These are phyloP conservation scores for Acanthosepion pharaonis DNA, from an alignment of 2,888 invertebrate species.

Conservation along the genomic window DNA sequence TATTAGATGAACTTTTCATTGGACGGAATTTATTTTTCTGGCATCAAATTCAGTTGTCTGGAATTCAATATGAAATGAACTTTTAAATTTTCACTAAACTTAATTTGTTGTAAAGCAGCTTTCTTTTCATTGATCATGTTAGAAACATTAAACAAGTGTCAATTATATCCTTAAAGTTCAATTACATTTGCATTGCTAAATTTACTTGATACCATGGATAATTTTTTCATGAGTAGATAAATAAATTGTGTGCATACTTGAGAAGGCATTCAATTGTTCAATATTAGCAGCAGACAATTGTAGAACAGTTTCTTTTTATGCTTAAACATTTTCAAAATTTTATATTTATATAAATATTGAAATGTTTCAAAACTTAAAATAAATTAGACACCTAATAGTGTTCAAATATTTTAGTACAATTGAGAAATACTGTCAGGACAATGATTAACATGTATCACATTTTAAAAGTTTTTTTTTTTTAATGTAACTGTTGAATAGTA, in stretches of 20 bases:
- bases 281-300: background rate
- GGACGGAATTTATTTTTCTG: background rate
- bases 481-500: no score
- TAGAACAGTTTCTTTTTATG: no score
- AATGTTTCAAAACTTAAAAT: no score
- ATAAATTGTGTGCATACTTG: background rate
- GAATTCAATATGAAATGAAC: background rate
- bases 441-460: no score
- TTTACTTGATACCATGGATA: background rate
- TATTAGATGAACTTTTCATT: background rate
- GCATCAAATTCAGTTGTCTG: no score
- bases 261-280: background rate
- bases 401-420: background rate
- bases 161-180: background rate
- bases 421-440: background rate
- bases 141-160: no score
- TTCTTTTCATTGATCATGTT: background rate
- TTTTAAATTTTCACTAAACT: background rate
- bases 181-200: background rate
- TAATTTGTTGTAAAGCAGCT: background rate
- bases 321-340: no score
- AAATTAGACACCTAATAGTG: background rate
- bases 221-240: background rate
- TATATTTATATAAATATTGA: no score
- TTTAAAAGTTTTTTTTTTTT: no score